Percentiles rank a stretch among this genome's conserved stretches.
Evolutionary conservation across 2,113 vertebrate species (phyloP).

Genomic region (Ciconia maguari): DNA sequence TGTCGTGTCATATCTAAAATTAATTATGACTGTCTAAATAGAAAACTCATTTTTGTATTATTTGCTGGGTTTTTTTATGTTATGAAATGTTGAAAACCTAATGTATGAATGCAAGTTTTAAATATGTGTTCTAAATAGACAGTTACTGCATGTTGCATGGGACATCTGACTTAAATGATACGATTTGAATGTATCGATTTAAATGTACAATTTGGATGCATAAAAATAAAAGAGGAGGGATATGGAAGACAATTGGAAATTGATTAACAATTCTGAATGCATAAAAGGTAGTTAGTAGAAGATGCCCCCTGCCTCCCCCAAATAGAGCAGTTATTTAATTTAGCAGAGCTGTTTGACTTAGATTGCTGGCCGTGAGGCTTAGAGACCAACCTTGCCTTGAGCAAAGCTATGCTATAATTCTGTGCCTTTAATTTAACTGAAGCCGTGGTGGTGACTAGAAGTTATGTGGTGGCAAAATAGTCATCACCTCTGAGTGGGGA

Average conservation of each 20-base stretch:
- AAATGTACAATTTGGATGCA: accelerated
- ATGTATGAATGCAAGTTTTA: not conserved
- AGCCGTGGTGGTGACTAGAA: not conserved
- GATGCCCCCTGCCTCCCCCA: not conserved
- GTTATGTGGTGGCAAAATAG: not conserved
- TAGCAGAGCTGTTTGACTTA: not conserved
- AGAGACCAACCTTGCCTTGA: not conserved
- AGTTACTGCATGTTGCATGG: not conserved
- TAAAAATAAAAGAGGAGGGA: not conserved
- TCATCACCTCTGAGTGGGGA: not conserved
- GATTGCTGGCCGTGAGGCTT: not conserved
- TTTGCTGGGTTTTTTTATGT: not conserved
- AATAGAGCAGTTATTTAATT: not conserved
- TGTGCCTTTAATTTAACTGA: not conserved
- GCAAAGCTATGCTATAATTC: not conserved
- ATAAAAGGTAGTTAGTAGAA: not conserved
- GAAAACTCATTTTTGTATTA: not conserved
- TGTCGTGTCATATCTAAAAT: conserved; percentile 37
- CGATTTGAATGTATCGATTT: not conserved
- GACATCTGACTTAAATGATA: not conserved
- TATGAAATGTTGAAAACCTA: not conserved
- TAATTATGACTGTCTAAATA: not conserved
- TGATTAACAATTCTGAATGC: not conserved
- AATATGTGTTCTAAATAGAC: not conserved
- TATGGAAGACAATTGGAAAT: not conserved